A percentile compares a stretch with the other conserved stretches of the same genome.
phyloP scores from a whole-genome alignment of 2,888 invertebrate species.

The Ormyrus labotus region DNA sequence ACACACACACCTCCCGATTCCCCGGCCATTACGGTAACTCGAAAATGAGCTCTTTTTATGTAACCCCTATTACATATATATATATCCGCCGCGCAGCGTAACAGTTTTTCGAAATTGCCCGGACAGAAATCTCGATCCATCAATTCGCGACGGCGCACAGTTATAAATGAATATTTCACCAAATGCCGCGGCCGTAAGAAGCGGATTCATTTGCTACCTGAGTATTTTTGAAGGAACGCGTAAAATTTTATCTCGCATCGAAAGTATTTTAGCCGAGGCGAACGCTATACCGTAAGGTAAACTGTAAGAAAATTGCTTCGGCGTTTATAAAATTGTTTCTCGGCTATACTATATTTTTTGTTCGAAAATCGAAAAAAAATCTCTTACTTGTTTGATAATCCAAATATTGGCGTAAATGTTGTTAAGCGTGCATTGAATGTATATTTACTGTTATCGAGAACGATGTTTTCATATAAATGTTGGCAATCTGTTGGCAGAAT shows the following conservation, averaged over 20 bases:
- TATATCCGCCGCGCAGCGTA: background rate
- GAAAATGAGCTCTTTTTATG: no score
- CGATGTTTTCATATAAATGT: no score
- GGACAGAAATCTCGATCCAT: constrained; percentile 17
- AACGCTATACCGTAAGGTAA: constrained; percentile 15
- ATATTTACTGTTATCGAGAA: no score
- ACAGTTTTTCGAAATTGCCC: constrained; percentile 9
- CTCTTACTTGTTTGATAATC: background rate
- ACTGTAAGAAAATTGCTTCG: background rate
- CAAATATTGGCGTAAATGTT: background rate
- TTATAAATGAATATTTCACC: constrained; percentile 44
- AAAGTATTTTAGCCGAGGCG: constrained; percentile 11
- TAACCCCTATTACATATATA: no score
- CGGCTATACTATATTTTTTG: no score
- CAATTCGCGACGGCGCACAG: constrained; percentile 41
- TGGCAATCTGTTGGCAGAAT: no score
- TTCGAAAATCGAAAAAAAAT: background rate
- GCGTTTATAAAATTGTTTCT: no score
- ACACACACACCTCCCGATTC: no score
- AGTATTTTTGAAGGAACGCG: constrained; percentile 27
- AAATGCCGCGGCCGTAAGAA: constrained; percentile 4
- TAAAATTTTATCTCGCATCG: constrained; percentile 29
- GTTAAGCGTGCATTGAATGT: background rate
- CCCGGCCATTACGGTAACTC: no score
- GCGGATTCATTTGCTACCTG: constrained; percentile 10